Percentiles rank a stretch among this genome's conserved stretches.
Conservation (phyloP, 2,113 vertebrate species). For the Anas platyrhynchos region DNA sequence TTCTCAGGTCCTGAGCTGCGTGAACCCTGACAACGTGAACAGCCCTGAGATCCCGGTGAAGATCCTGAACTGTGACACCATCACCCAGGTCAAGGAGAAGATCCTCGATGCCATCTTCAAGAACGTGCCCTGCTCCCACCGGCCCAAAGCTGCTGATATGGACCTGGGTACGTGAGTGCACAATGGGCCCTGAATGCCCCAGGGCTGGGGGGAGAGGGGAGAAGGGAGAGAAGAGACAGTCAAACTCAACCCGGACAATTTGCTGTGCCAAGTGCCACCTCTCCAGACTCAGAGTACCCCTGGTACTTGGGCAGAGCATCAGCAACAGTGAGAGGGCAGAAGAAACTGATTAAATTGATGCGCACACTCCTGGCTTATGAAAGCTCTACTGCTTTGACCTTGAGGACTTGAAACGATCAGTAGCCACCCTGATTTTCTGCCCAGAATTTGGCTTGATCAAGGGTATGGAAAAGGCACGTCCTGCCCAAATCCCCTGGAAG, state of each 20-base stretch:
- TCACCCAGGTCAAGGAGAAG: slow-evolving; percentile 98
- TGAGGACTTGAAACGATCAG: background rate
- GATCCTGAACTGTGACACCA: slow-evolving; percentile 96
- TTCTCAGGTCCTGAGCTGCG: slow-evolving; percentile 92
- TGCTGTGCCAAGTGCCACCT: background rate
- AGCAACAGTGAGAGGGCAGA: background rate
- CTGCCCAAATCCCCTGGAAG: background rate
- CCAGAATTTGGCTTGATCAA: background rate
- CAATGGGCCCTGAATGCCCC: too few species aligned
- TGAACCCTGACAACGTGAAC: slow-evolving; percentile 95
- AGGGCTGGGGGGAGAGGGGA: background rate
- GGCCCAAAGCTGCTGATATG: slow-evolving; percentile 96
- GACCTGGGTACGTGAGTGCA: slow-evolving; percentile 85
- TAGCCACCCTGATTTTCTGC: background rate
- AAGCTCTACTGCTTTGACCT: background rate
- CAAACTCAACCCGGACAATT: too few species aligned
- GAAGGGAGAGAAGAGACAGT: background rate
- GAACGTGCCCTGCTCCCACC: slow-evolving; percentile 94
- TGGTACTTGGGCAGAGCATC: background rate
- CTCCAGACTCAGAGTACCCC: background rate
- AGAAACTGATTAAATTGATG: background rate
- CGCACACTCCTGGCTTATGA: background rate
- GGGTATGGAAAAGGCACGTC: background rate
- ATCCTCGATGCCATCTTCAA: slow-evolving; percentile 98
- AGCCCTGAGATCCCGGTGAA: slow-evolving; percentile 95